Evolutionary conservation across 2,797 vertebrate species (phyloP).

Genomic region (Alcedo quadribrachys): DNA sequence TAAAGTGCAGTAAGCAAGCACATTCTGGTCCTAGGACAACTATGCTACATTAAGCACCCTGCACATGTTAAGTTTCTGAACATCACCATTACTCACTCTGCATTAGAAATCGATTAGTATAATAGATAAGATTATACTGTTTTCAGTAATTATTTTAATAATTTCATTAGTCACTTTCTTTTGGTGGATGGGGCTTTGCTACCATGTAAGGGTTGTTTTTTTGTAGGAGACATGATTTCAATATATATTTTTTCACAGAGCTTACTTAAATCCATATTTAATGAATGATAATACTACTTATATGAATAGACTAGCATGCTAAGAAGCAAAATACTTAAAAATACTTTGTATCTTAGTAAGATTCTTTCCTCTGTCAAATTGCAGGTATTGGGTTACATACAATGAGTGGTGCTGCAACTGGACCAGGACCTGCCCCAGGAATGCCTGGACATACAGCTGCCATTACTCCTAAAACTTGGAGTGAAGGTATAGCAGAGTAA

Average conservation of each 20-base stretch:
- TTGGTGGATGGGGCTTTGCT: not conserved
- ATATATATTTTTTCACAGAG: not conserved
- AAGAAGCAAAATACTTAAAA: not conserved
- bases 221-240: not conserved
- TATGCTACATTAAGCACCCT: not conserved
- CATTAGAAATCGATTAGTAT: not conserved
- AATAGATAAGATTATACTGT: not conserved
- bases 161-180: not conserved
- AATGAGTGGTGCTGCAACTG: conserved; percentile 77
- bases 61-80: not conserved
- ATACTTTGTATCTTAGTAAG: not conserved
- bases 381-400: conserved; percentile 81
- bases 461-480: conserved; percentile 84
- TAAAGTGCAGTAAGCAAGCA: not conserved
- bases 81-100: not conserved
- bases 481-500: conserved; percentile 77
- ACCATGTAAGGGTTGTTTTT: not conserved
- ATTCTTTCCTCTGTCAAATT: not conserved
- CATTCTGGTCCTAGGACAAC: not conserved
- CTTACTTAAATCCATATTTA: not conserved
- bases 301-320: not conserved
- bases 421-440: conserved; percentile 78
- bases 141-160: not conserved
- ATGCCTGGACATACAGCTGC: conserved; percentile 81
- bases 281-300: not conserved